Conservation (phyloP, 2,113 vertebrate species). For the Cygnus atratus region DNA sequence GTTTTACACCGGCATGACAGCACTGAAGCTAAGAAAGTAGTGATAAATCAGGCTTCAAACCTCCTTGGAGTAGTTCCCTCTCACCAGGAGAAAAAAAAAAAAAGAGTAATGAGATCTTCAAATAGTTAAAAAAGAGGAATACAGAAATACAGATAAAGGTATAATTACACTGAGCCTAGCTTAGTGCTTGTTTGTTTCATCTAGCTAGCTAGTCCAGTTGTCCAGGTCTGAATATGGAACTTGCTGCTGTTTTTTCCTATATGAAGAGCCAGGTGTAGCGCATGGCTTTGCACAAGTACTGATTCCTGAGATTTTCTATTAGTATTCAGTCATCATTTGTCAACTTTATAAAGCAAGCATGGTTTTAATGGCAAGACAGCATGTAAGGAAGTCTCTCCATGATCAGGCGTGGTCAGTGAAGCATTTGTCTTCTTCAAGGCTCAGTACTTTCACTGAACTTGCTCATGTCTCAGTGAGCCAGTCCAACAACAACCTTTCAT, state of each 20-base stretch:
- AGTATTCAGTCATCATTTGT: not conserved
- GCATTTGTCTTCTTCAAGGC: not conserved
- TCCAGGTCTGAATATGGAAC: not conserved
- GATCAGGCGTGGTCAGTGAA: not conserved
- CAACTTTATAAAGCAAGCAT: not conserved
- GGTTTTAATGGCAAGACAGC: not conserved
- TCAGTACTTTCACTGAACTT: not conserved
- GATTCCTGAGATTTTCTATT: conserved; percentile 21
- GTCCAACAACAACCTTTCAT: not conserved
- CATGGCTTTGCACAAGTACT: not conserved
- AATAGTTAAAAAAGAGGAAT: not conserved
- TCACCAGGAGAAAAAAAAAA: not conserved
- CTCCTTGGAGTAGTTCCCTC: not conserved
- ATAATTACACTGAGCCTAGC: not conserved
- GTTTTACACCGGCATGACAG: not conserved
- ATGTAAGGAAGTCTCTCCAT: not conserved
- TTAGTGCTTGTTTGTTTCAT: not conserved
- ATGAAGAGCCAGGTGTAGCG: not conserved
- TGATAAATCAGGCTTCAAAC: not conserved
- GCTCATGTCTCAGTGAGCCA: not conserved
- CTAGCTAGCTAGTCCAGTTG: not conserved
- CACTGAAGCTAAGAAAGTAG: not conserved
- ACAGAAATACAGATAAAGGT: not conserved
- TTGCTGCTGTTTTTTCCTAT: not conserved
- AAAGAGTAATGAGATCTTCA: not conserved